Conservation (phyloP, 2,113 vertebrate genomes). For the Patagioenas fasciata region DNA sequence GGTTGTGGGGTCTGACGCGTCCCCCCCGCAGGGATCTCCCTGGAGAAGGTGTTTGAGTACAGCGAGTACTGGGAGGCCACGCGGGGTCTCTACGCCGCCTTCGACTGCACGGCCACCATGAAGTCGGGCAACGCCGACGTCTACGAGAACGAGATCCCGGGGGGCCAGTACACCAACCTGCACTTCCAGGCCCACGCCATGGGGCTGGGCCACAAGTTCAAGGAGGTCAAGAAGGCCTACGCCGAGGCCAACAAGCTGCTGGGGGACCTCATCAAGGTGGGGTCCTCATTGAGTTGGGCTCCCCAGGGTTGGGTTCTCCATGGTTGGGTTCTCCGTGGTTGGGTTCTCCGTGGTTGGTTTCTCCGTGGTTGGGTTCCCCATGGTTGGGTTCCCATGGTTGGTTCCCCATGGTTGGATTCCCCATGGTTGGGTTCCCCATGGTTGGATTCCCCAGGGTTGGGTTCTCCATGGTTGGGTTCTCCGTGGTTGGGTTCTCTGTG, state of each 20-base stretch:
- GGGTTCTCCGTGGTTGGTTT: neutral
- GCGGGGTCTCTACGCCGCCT: conserved; percentile 89
- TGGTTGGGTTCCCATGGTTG: neutral
- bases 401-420: too few species aligned
- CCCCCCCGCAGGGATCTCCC: conserved; percentile 77
- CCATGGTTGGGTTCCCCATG: too few species aligned
- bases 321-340: neutral
- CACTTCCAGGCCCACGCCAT: conserved; percentile 99
- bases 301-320: too few species aligned
- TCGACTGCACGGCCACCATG: conserved; percentile 99
- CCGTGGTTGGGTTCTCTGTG: neutral
- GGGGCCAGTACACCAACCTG: conserved; percentile 98
- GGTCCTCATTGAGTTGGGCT: too few species aligned
- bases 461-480: too few species aligned
- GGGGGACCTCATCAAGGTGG: conserved; percentile 95
- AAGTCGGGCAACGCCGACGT: conserved; percentile 96
- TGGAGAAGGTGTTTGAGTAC: conserved; percentile 94
- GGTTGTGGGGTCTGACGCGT: too few species aligned
- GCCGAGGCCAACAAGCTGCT: conserved; percentile 92
- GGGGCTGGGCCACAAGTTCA: conserved; percentile 97
- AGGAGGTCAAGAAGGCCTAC: conserved; percentile 95
- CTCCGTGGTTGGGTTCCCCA: too few species aligned
- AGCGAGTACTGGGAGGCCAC: conserved; percentile 96
- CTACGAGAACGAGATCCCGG: conserved; percentile 98
- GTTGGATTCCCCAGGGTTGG: neutral